Evolutionary conservation across 2,113 vertebrate genomes (phyloP), one percentile per base, ranked within the genome.

Genomic region (Heptranchias perlo): DNA sequence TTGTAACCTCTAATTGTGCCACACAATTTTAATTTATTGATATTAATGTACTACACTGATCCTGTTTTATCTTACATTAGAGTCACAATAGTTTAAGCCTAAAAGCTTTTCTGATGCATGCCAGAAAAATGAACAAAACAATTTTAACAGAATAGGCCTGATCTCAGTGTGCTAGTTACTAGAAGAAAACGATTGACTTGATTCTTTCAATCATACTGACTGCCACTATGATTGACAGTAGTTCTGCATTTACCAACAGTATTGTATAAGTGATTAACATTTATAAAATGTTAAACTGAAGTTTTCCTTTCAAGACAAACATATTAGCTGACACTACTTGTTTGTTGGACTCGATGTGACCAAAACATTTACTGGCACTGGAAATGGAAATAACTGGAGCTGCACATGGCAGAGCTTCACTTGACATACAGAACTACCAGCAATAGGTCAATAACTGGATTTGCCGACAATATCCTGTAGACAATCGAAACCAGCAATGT

Each of bases 21-120:
- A 91, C 52, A 91, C 31, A n/a, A 54, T 35, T 91, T 91, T 91
- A 91, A 52, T 91, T 61, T n/a, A 16, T 91, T 91, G 86, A 28
- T 1, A 58, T 89, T 89, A 89, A 89, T 58, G 52, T 73, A 73
- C 6, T 25, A 23, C 84, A 87, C 84, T 52, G 49, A 87, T 28
- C 65, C 84, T 89, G 49, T 89, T 89, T 58, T 89, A 58, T 13
- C 1, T 54, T 89, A 54, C 28, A 54, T 35, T 28, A 35, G n/a
- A n/a, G 49, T 31, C 10, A 58, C 52, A 52, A 87, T 49, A 31
- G 54, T 89, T 28, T 58, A 35, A 89, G 47, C 25, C 49, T 35
- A 54, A 58, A 89, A 89, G 52, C 10, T 89, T 89, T 54, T 13
- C 52, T 89, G 86, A 31, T 58, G 4, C 86, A 31, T 76, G 73